A percentile compares a stretch with the other conserved stretches of the same genome.
Conservation (phyloP, 2,888 invertebrate genomes). For the Sinelater perroti region DNA sequence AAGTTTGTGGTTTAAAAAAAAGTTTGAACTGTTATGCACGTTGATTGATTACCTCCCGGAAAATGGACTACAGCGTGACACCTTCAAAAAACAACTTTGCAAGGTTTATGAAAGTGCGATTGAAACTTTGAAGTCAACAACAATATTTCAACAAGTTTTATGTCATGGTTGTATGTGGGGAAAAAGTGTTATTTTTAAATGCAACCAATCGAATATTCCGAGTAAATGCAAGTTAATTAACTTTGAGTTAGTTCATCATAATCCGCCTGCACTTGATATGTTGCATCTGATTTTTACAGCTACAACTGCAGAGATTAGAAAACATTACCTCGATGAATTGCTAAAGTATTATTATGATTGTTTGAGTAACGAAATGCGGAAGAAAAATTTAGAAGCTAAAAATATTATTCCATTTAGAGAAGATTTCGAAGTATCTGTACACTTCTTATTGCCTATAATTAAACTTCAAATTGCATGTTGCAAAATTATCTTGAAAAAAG, state of each 20-base stretch:
- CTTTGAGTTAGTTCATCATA: constrained; percentile 60
- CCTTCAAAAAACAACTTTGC: not conserved
- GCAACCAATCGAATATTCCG: constrained; percentile 36
- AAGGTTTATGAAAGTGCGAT: not conserved
- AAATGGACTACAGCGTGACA: not conserved
- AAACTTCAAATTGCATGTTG: constrained; percentile 32
- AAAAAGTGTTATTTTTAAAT: constrained; percentile 50
- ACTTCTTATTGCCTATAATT: constrained; percentile 33
- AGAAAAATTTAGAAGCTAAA: constrained; percentile 22
- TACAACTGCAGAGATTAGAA: constrained; percentile 39
- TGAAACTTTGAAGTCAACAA: constrained; percentile 42
- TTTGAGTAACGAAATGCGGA: constrained; percentile 23
- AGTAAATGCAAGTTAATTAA: constrained; percentile 50
- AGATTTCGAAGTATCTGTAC: constrained; percentile 27
- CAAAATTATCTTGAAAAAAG: constrained; percentile 1
- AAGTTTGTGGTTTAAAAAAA: constrained; percentile 6
- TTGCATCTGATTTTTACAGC: constrained; percentile 52
- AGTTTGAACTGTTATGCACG: constrained; percentile 6
- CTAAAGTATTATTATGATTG: constrained; percentile 35
- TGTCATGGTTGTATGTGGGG: constrained; percentile 53
- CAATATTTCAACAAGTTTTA: constrained; percentile 54
- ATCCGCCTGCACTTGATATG: constrained; percentile 71
- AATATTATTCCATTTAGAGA: constrained; percentile 18
- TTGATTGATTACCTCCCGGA: constrained; percentile 24
- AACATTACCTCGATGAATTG: constrained; percentile 37